Percentiles rank a stretch among this genome's conserved stretches.
phyloP scores from a whole-genome alignment of 1,140 invertebrate genomes.

The Argopecten irradians region DNA sequence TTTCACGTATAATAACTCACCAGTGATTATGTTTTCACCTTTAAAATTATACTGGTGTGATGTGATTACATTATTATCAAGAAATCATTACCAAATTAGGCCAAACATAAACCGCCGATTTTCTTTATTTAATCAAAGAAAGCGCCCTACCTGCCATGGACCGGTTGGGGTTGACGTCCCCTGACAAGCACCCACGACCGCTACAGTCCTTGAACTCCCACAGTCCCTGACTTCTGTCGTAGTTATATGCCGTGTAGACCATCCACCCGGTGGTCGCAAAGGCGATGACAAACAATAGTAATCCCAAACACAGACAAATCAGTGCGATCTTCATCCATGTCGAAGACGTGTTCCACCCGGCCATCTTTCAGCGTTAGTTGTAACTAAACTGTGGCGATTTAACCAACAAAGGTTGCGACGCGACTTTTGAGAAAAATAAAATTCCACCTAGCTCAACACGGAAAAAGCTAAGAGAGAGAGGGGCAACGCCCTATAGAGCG shows the following conservation, averaged over 20 bases:
- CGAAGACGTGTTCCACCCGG: conserved; percentile 42
- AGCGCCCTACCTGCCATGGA: background rate
- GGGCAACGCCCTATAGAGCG: background rate
- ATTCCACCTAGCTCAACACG: background rate
- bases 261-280: conserved; percentile 62
- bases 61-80: too few species aligned
- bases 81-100: background rate
- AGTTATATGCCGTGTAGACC: background rate
- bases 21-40: too few species aligned
- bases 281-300: conserved; percentile 61
- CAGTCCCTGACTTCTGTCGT: conserved; percentile 29
- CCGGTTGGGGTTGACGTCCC: background rate
- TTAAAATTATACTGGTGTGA: too few species aligned
- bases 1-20: too few species aligned
- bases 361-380: conserved; percentile 33
- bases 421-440: background rate
- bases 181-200: background rate
- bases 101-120: background rate
- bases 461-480: background rate
- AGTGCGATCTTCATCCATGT: conserved; percentile 58
- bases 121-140: background rate
- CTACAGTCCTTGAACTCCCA: conserved; percentile 31
- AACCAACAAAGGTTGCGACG: background rate
- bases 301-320: conserved; percentile 42
- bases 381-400: background rate